Evolutionary conservation across 2,797 vertebrate species (phyloP).

Genomic region (Brotula barbata): DNA sequence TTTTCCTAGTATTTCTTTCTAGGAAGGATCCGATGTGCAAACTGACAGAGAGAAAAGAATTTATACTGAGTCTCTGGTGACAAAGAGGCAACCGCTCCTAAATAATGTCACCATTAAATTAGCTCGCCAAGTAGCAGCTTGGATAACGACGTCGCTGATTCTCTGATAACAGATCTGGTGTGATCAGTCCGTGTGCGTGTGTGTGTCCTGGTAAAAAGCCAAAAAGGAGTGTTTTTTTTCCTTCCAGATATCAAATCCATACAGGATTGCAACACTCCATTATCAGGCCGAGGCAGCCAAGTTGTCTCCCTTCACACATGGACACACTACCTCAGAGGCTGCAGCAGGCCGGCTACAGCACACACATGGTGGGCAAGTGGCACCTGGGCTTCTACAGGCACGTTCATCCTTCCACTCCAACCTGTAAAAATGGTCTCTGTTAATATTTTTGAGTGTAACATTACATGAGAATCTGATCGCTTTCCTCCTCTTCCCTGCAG

Average conservation of each 20-base stretch:
- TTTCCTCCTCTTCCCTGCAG: conserved; percentile 30
- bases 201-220: not conserved
- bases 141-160: too few species aligned
- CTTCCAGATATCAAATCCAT: conserved; percentile 95
- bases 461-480: too few species aligned
- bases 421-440: too few species aligned
- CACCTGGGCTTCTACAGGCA: conserved; percentile 97
- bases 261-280: conserved; percentile 97
- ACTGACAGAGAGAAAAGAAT: too few species aligned
- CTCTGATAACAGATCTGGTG: too few species aligned
- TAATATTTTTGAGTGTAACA: too few species aligned
- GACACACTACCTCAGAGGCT: conserved; percentile 93
- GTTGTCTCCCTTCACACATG: conserved; percentile 88
- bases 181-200: not conserved
- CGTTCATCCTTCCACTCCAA: too few species aligned
- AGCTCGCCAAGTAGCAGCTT: not conserved
- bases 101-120: conserved; percentile 20
- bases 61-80: not conserved
- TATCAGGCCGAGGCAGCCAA: conserved; percentile 94
- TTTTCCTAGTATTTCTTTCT: too few species aligned
- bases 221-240: not conserved
- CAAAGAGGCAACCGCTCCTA: not conserved
- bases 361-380: conserved; percentile 98
- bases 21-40: too few species aligned
- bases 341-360: conserved; percentile 89